These are phyloP conservation scores for Chaetodon trifasciatus DNA, from an alignment of 2,797 vertebrate genomes.

Conservation along the genomic window DNA sequence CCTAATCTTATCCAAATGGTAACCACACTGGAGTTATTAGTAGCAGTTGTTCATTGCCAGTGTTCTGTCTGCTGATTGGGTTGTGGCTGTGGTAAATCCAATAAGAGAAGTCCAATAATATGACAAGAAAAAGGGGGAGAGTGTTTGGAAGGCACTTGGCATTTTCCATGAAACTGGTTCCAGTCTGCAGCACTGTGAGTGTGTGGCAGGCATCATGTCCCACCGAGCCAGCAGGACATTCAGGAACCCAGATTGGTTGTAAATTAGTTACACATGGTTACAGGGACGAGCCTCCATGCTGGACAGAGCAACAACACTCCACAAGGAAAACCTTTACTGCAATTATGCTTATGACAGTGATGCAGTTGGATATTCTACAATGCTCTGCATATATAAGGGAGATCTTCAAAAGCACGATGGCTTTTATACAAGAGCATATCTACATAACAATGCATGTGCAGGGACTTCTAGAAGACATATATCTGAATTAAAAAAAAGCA, in stretches of 20 bases:
- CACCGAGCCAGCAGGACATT: constrained; percentile 46
- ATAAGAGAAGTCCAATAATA: not conserved
- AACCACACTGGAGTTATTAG: not conserved
- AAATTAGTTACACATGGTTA: constrained; percentile 63
- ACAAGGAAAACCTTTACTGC: constrained; percentile 50
- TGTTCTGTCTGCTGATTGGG: not conserved
- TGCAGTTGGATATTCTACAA: constrained; percentile 35
- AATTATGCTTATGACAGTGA: constrained; percentile 53
- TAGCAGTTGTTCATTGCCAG: not conserved
- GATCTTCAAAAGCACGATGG: constrained; percentile 15
- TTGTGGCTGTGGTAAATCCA: not conserved
- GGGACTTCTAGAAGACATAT: not conserved
- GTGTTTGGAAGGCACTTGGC: constrained; percentile 24
- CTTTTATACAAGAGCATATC: constrained; percentile 13
- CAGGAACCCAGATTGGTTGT: constrained; percentile 58
- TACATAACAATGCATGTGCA: constrained; percentile 11
- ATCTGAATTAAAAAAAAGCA: constrained; percentile 14
- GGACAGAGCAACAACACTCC: constrained; percentile 27
- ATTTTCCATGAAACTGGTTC: constrained; percentile 51
- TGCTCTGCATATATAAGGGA: constrained; percentile 30
- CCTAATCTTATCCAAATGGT: not conserved
- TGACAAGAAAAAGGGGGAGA: constrained; percentile 5
- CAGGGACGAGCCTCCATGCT: constrained; percentile 41
- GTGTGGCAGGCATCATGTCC: constrained; percentile 32
- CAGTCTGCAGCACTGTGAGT: constrained; percentile 25